phyloP scores from a whole-genome alignment of 2,113 vertebrate species.

The Carlito syrichta region DNA sequence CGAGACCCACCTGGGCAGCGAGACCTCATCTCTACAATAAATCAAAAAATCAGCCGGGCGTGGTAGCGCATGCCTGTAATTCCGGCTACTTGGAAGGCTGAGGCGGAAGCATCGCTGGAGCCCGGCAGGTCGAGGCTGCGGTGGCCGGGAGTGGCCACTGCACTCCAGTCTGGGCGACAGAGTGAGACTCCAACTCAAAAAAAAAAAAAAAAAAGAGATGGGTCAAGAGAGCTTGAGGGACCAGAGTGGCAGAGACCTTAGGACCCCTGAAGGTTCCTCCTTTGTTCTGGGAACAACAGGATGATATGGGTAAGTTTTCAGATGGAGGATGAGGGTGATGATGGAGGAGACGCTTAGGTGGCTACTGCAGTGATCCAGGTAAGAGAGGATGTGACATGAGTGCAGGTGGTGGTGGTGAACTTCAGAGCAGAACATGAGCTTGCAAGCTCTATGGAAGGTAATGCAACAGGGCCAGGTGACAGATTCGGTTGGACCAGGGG shows the following conservation, averaged over 20 bases:
- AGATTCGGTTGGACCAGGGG: not conserved
- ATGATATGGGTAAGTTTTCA: not conserved
- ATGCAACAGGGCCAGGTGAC: not conserved
- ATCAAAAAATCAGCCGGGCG: no score
- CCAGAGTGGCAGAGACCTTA: not conserved
- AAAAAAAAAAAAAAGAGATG: no score
- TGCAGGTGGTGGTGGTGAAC: not conserved
- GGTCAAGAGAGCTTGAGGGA: not conserved
- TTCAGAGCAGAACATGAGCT: not conserved
- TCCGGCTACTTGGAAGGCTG: no score
- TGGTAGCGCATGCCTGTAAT: no score
- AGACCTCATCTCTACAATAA: no score
- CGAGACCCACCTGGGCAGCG: no score
- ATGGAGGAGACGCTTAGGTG: not conserved
- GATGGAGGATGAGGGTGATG: rapidly evolving
- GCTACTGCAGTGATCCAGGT: not conserved
- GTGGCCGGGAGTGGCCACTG: no score
- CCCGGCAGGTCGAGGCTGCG: no score
- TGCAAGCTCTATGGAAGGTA: not conserved
- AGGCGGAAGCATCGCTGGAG: no score
- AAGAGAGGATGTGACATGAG: not conserved
- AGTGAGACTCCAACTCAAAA: no score
- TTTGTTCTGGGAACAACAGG: not conserved
- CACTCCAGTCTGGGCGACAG: no score
- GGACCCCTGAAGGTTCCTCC: not conserved